Evolutionary conservation across 2,113 vertebrate species (phyloP).

Genomic region (Cottus gobio): DNA sequence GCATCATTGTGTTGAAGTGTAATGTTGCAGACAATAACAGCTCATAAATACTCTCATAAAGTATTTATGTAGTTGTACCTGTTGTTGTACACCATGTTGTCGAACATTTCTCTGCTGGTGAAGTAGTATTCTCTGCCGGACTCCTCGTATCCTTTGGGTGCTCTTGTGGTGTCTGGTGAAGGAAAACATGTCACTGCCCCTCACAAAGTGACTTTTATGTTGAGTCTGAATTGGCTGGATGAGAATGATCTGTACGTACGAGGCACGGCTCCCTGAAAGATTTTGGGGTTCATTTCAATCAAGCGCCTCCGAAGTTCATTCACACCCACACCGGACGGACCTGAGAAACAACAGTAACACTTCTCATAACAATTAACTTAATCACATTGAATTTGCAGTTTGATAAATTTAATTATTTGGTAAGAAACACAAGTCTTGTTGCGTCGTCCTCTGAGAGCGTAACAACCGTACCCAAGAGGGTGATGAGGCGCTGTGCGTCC

Average conservation of each 20-base stretch:
- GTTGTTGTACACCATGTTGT: constrained; percentile 90
- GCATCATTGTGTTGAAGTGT: too few relatives aligned
- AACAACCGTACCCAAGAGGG: constrained; percentile 86
- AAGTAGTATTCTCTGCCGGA: constrained; percentile 94
- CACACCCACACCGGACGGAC: constrained; percentile 93
- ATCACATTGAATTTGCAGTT: not conserved
- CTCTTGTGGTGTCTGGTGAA: constrained; percentile 90
- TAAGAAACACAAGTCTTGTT: too few relatives aligned
- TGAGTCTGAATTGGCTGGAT: not conserved
- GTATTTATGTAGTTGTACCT: too few relatives aligned
- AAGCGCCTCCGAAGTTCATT: constrained; percentile 91
- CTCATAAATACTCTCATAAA: too few relatives aligned
- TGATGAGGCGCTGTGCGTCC: constrained; percentile 87
- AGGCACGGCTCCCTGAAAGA: constrained; percentile 89
- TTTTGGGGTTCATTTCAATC: constrained; percentile 86
- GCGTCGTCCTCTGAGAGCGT: not conserved
- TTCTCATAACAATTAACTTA: not conserved
- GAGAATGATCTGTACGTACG: constrained; percentile 81
- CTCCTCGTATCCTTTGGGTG: constrained; percentile 91
- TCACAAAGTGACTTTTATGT: not conserved
- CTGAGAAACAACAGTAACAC: constrained; percentile 70
- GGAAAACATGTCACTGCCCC: not conserved
- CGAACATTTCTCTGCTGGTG: constrained; percentile 90
- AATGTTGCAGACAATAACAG: not conserved
- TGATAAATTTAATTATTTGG: not conserved